Conservation (phyloP, 2,797 vertebrate genomes). For the Sebastes minor region DNA sequence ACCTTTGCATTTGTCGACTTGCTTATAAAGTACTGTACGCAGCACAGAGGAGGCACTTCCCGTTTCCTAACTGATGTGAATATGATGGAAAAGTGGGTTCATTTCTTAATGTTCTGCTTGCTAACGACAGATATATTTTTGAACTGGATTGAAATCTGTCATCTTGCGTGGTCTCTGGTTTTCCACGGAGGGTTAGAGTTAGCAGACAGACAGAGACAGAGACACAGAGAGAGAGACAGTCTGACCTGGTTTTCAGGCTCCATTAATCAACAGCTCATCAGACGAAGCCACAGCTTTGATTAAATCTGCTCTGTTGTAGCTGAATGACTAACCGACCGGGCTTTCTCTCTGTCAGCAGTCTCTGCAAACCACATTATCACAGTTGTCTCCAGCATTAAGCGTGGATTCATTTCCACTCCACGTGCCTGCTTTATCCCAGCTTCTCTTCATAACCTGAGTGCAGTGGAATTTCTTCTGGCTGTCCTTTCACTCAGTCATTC, state of each 20-base stretch:
- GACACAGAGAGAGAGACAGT: constrained; percentile 26
- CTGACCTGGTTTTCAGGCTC: constrained; percentile 74
- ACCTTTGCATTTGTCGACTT: background rate
- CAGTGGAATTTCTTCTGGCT: constrained; percentile 1
- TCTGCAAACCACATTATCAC: constrained; percentile 1
- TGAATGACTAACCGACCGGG: constrained; percentile 30
- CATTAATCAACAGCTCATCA: constrained; percentile 73
- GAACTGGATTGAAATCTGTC: background rate
- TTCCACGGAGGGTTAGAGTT: background rate
- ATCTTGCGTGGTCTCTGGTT: background rate
- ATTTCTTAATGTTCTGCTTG: background rate
- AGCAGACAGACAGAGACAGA: constrained; percentile 12
- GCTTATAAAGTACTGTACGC: background rate
- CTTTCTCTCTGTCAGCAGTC: background rate
- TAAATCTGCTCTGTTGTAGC: constrained; percentile 60
- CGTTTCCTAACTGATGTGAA: background rate
- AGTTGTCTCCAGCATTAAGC: background rate
- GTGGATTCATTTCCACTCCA: constrained; percentile 10
- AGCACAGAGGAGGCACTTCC: background rate
- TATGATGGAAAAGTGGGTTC: background rate
- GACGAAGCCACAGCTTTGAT: constrained; percentile 64
- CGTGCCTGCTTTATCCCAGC: background rate
- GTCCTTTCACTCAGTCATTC: background rate
- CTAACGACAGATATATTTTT: background rate
- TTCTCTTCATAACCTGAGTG: background rate